Percentiles rank a stretch among this genome's conserved stretches.
Evolutionary conservation across 2,113 vertebrate species (phyloP).

Genomic region (Meles meles): DNA sequence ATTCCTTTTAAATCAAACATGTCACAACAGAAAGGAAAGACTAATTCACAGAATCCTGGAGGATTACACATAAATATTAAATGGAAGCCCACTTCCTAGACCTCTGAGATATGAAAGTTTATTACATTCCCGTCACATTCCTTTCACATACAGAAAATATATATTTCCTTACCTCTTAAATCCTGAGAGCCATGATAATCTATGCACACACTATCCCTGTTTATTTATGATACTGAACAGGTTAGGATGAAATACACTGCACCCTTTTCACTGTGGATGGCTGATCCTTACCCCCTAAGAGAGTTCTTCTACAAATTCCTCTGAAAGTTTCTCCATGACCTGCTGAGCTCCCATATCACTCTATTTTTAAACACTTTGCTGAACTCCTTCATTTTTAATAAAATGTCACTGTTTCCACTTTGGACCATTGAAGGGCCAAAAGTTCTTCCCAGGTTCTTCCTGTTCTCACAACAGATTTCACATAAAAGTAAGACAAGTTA

Average conservation of each 20-base stretch:
- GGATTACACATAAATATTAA: neutral
- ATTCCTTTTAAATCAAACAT: slow-evolving; percentile 43
- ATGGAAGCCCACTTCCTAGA: neutral
- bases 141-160: neutral
- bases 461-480: slow-evolving; percentile 61
- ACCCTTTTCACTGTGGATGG: neutral
- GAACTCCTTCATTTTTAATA: slow-evolving; percentile 66
- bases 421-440: slow-evolving; percentile 45
- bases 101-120: neutral
- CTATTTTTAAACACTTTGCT: slow-evolving; percentile 55
- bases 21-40: slow-evolving; percentile 22
- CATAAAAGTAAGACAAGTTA: slow-evolving; percentile 56
- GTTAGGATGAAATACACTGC: neutral
- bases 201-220: neutral
- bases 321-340: slow-evolving; percentile 50
- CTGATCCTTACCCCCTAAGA: slow-evolving; percentile 48
- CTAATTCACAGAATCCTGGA: neutral
- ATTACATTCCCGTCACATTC: neutral
- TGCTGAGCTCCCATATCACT: slow-evolving; percentile 46
- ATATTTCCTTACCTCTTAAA: slow-evolving; percentile 26
- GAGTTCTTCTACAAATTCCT: slow-evolving; percentile 45
- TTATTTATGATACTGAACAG: slow-evolving; percentile 35
- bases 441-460: slow-evolving; percentile 54
- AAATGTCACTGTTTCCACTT: slow-evolving; percentile 60
- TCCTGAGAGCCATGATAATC: neutral